Evolutionary conservation across 2,888 invertebrate genomes (phyloP).

Genomic region (Andrena trimmerana): DNA sequence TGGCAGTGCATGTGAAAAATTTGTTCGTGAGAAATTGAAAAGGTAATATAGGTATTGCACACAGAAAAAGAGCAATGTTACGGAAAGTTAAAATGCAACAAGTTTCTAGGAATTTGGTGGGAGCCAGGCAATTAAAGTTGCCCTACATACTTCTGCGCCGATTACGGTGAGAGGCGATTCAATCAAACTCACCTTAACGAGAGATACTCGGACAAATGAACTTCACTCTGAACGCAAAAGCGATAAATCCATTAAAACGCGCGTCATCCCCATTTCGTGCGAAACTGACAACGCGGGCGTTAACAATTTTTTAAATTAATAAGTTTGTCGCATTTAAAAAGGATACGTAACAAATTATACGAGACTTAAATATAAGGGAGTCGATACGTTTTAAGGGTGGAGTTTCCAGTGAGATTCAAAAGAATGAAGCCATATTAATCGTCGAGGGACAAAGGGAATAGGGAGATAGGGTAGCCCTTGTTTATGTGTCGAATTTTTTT

Average conservation of each 20-base stretch:
- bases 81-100: not conserved
- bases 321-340: not conserved
- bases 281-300: no score
- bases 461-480: no score
- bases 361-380: no score
- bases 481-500: no score
- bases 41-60: not conserved
- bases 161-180: conserved; percentile 42
- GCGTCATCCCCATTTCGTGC: not conserved
- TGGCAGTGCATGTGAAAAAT: no score
- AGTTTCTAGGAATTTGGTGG: conserved; percentile 15
- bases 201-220: conserved; percentile 9
- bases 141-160: conserved; percentile 29
- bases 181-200: conserved; percentile 29
- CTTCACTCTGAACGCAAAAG: conserved; percentile 26
- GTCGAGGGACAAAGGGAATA: no score
- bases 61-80: not conserved
- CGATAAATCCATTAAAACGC: not conserved
- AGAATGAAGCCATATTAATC: no score
- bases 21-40: not conserved
- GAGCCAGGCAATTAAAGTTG: conserved; percentile 27
- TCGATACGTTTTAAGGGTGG: no score
- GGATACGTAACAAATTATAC: not conserved
- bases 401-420: no score
- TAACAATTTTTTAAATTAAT: not conserved